Conservation (phyloP, 2,797 vertebrate species). For the Sebastes miniatus region DNA sequence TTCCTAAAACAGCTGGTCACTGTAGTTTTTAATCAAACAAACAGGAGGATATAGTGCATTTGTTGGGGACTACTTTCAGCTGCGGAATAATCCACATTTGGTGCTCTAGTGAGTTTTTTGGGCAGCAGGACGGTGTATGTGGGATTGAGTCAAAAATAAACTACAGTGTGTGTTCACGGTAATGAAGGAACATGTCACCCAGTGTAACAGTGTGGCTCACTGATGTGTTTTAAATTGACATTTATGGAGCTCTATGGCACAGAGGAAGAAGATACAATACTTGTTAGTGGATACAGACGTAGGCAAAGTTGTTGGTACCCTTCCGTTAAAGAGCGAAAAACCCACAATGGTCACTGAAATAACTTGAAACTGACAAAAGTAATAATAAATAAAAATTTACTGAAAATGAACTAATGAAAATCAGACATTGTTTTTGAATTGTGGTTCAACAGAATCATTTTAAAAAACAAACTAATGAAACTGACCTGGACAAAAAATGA, state of each 20-base stretch:
- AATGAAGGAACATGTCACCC: background rate
- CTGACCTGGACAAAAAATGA: too few relatives aligned
- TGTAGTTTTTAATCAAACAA: background rate
- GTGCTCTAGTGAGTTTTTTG: background rate
- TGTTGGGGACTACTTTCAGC: background rate
- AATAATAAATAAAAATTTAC: too few relatives aligned
- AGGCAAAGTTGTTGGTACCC: too few relatives aligned
- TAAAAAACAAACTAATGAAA: too few relatives aligned
- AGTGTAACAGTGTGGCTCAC: background rate
- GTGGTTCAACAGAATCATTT: too few relatives aligned
- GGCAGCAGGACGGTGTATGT: background rate
- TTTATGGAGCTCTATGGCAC: background rate
- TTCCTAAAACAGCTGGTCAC: background rate
- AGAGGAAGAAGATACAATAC: background rate
- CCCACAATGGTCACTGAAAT: too few relatives aligned
- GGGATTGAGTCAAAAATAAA: background rate
- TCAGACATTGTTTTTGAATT: too few relatives aligned
- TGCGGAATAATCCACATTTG: background rate
- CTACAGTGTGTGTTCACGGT: background rate
- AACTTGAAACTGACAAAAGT: too few relatives aligned
- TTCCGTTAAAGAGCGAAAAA: too few relatives aligned
- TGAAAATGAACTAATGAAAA: too few relatives aligned
- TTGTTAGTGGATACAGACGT: too few relatives aligned
- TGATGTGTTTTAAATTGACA: background rate
- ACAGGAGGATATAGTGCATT: background rate